A percentile compares a stretch with the other conserved stretches of the same genome.
phyloP scores from a whole-genome alignment of 2,113 vertebrate species.

The Isurus oxyrinchus region DNA sequence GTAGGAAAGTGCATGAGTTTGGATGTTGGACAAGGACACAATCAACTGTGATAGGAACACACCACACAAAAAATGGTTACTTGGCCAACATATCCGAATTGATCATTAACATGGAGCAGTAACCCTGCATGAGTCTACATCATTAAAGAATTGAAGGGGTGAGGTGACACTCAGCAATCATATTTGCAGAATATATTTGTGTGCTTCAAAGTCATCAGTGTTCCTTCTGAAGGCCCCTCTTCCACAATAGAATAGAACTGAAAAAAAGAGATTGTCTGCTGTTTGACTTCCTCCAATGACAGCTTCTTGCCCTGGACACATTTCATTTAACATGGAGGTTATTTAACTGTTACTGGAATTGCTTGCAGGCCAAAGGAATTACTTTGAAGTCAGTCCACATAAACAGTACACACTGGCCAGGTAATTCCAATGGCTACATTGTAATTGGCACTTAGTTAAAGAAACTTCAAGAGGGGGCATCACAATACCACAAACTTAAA shows the following conservation, averaged over 20 bases:
- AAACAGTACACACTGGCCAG: background rate
- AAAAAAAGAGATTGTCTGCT: background rate
- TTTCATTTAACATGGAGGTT: constrained; percentile 18
- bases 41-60: background rate
- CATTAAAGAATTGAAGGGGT: background rate
- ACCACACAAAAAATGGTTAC: background rate
- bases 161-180: background rate
- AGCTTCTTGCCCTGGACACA: background rate
- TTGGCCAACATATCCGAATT: background rate
- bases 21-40: background rate
- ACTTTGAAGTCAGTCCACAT: background rate
- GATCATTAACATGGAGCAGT: background rate
- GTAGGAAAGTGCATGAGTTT: background rate
- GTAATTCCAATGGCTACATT: constrained; percentile 1
- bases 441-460: background rate
- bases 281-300: constrained; percentile 4
- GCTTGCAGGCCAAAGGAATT: background rate
- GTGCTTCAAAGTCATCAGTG: background rate
- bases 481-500: background rate
- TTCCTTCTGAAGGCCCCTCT: background rate
- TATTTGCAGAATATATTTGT: background rate
- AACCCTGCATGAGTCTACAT: background rate
- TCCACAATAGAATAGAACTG: background rate
- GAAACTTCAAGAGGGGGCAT: background rate
- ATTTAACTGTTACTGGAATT: constrained; percentile 29